phyloP scores from a whole-genome alignment of 2,888 invertebrate species.

The Penaeus monodon region DNA sequence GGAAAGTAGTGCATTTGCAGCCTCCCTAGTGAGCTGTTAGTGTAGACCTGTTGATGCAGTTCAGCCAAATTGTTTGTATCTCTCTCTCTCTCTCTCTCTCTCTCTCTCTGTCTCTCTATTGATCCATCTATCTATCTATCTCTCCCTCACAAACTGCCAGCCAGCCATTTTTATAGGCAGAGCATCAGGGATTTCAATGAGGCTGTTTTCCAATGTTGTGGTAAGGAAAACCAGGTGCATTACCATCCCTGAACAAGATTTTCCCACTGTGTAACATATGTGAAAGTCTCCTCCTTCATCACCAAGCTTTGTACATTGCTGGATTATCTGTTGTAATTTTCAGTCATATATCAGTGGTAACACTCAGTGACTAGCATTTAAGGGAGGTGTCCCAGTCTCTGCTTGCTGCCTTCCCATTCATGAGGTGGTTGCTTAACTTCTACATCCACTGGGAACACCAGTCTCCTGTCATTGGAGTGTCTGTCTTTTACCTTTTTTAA shows the following conservation, averaged over 20 bases:
- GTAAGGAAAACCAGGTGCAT: constrained; percentile 17
- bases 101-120: too few relatives aligned
- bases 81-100: too few relatives aligned
- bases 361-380: constrained; percentile 53
- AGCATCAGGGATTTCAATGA: constrained; percentile 21
- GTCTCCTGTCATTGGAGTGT: constrained; percentile 1
- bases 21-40: too few relatives aligned
- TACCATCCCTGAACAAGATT: neutral
- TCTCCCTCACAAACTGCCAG: neutral
- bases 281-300: neutral
- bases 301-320: constrained; percentile 47
- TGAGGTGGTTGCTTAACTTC: too few relatives aligned
- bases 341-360: constrained; percentile 16
- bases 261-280: neutral
- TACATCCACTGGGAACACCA: too few relatives aligned
- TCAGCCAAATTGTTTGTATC: too few relatives aligned
- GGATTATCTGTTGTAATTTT: constrained; percentile 28
- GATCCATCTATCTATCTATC: too few relatives aligned
- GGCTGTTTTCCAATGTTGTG: constrained; percentile 1
- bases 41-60: too few relatives aligned
- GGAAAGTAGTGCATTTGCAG: too few relatives aligned
- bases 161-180: constrained; percentile 8
- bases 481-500: neutral
- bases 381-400: constrained; percentile 40
- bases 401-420: constrained; percentile 32